Evolutionary conservation across 2,113 vertebrate species (phyloP), one percentile per base, ranked within the genome.

Genomic region (Menidia beryllina): DNA sequence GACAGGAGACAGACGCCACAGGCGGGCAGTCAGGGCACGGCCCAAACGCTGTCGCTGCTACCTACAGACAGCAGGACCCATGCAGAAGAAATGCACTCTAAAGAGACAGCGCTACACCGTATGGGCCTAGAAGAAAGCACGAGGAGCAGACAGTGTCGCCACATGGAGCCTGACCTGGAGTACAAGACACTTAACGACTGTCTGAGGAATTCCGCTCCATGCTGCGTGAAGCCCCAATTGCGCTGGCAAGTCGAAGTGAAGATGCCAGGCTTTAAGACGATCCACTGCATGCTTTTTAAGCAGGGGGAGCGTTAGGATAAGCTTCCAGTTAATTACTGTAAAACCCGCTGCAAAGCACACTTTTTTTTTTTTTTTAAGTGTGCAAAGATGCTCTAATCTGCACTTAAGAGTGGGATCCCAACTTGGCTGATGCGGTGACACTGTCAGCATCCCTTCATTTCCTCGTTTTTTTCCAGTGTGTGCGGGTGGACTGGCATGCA

Each of bases 81-180:
- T 91, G 85, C 89, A 89, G 69, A 64, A 72, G 70, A 84, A 79
- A 73, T 79, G 79, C 68, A 77, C 73, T 77, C 72, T 34, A 49
- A 15, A 83, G 45, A 79, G 19, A 69, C 11, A 61, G 24, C 41
- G 47, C 19, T 41, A 72, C 77, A 54, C 48, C 26, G 57, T 49
- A 61, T 86, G 65, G 63, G 79, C 76, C 79, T 69, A 27, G 45
- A 71, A 66, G 66, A 71, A 67, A 52, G 73, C 79, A 73, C 23
- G 27, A 62, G 83, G 71, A 72, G 80, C 47, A 59, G 68, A 83
- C 84, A 85, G 87, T 85, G 88, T 41, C 88, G 69, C 75, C 87
- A 84, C 85, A 82, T 30, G 78, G 69, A 47, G 74, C 77, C 79
- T 43, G 66, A 80, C 49, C 67, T 45, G 64, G 57, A 73, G 41